phyloP scores from a whole-genome alignment of 2,113 vertebrate species.

The Sebastes fasciatus region DNA sequence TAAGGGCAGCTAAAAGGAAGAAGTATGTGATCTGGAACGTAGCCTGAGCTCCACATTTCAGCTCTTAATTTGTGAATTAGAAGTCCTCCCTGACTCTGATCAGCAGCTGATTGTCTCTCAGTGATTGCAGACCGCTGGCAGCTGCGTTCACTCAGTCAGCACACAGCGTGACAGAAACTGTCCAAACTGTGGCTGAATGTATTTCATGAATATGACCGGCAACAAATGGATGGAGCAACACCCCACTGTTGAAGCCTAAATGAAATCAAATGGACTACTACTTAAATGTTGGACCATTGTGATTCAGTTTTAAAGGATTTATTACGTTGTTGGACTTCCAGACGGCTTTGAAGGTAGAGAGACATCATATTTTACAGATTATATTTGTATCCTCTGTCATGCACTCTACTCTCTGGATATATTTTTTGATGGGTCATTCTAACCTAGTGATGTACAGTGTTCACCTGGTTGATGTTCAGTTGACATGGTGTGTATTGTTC shows the following conservation, averaged over 20 bases:
- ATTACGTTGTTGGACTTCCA: neutral
- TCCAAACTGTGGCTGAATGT: neutral
- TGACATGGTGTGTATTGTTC: too few relatives aligned
- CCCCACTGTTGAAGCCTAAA: neutral
- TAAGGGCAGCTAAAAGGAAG: too few relatives aligned
- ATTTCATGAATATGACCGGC: neutral
- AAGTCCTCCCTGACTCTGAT: neutral
- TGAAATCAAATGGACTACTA: neutral
- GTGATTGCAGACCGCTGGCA: neutral
- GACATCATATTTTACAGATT: neutral
- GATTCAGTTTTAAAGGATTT: neutral
- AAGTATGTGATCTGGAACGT: too few relatives aligned
- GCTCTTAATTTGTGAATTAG: neutral
- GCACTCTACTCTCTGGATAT: too few relatives aligned
- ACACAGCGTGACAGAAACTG: neutral
- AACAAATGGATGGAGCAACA: neutral
- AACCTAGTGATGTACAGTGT: too few relatives aligned
- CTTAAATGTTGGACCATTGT: neutral
- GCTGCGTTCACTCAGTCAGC: constrained; percentile 1
- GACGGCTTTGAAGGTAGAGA: neutral
- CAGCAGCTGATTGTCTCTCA: neutral
- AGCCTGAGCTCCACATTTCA: neutral
- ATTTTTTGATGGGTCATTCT: too few relatives aligned
- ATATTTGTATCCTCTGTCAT: neutral
- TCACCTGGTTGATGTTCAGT: too few relatives aligned